Evolutionary conservation across 2,113 vertebrate species (phyloP), one percentile per base, ranked within the genome.

Genomic region (Eidolon helvum): DNA sequence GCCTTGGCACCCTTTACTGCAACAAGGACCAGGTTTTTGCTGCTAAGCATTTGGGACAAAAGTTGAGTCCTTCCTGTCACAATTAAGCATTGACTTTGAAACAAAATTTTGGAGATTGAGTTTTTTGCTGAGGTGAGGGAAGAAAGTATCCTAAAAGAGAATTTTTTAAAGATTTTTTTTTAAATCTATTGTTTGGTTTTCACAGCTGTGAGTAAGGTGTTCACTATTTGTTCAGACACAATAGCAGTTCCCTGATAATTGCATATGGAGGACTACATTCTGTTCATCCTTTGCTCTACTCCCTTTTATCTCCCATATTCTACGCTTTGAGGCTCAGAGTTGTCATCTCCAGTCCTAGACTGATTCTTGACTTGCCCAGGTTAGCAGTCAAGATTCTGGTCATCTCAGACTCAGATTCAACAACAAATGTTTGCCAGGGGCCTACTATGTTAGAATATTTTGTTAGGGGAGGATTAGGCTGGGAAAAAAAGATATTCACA

Each of bases 71-170:
- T 91, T 66, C 7, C 24, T 83, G 30, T 55, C 50, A 33, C 28
- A 91, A 78, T 61, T 86, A 80, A 61, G 28, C 40, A n/a, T 66
- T 90, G 38, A 77, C 57, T 71, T 94, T 78, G n/a, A 92, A 91
- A 84, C 18, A 75, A 53, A 79, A 28, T 68, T 96, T 93, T 71
- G 35, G 71, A 71, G n/a, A 83, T 77, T 95, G 65, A 79, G 19
- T 24, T 50, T 86, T 74, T 79, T 50, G 48, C 48, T 14, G 48
- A 50, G 43, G 43, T 88, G 18, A 66, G 78, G 61, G 55, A 72
- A 94, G 55, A 90, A 77, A 66, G 18, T 59, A 1, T 59, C 35
- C 77, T 87, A 69, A 93, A 96, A 89, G 61, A 65, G 53, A 94
- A 69, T 14, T 61, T 61, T 61, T 11, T 11, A 12, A 30, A 53